phyloP scores from a whole-genome alignment of 1,140 invertebrate species.

The Brachionus asplanchnoidis region DNA sequence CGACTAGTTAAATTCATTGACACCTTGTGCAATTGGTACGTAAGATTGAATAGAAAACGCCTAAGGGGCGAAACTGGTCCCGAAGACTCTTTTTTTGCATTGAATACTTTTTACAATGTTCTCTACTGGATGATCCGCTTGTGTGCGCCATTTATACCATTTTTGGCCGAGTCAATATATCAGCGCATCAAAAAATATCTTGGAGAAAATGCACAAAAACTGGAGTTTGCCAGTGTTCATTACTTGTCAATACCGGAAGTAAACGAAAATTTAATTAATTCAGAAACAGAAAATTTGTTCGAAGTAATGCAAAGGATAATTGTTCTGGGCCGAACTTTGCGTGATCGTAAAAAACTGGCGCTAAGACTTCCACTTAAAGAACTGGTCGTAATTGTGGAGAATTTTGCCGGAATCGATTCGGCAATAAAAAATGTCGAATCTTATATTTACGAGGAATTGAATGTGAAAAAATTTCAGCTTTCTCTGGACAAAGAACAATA shows the following conservation, averaged over 20 bases:
- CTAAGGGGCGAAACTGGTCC: conserved; percentile 25
- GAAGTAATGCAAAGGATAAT: conserved; percentile 88
- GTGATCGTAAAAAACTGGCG: conserved; percentile 87
- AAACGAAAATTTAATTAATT: conserved; percentile 66
- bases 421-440: conserved; percentile 76
- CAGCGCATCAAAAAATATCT: conserved; percentile 68
- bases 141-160: conserved; percentile 88
- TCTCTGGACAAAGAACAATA: conserved; percentile 87
- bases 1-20: conserved; percentile 90
- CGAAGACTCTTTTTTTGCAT: conserved; percentile 24
- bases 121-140: conserved; percentile 42
- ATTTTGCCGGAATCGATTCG: conserved; percentile 75
- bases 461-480: conserved; percentile 78
- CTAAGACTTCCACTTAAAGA: conserved; percentile 94
- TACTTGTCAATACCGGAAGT: conserved; percentile 79
- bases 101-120: conserved; percentile 40
- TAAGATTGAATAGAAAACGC: conserved; percentile 87
- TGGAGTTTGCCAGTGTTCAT: conserved; percentile 66
- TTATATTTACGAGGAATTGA: conserved; percentile 67
- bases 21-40: conserved; percentile 96
- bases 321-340: conserved; percentile 81
- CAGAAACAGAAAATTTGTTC: conserved; percentile 81
- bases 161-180: conserved; percentile 91
- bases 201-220: background rate
- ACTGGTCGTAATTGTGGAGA: conserved; percentile 86